phyloP scores from a whole-genome alignment of 2,888 invertebrate genomes.

The Tenthredo scrophulariae region DNA sequence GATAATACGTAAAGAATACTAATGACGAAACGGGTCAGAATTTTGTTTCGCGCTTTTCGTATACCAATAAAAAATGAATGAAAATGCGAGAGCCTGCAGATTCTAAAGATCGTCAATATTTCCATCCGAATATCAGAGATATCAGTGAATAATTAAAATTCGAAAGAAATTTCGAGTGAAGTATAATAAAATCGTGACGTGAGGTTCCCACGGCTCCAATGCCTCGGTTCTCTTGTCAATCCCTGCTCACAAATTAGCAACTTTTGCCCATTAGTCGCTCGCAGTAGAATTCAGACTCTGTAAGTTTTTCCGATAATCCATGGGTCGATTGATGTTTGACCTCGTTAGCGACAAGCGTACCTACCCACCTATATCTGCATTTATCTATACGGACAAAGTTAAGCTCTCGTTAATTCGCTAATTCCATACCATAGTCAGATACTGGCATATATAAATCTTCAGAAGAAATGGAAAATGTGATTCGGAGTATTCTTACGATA shows the following conservation, averaged over 20 bases:
- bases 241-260: slow-evolving; percentile 37
- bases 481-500: not conserved
- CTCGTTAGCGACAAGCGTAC: slow-evolving; percentile 13
- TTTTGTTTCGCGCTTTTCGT: not conserved
- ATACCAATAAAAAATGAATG: not conserved
- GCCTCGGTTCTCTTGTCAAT: slow-evolving; percentile 33
- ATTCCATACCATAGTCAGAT: not conserved
- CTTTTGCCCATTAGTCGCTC: slow-evolving; percentile 25
- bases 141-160: not conserved
- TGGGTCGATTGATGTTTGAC: slow-evolving; percentile 45
- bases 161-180: not conserved
- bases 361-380: not conserved
- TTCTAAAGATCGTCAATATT: not conserved
- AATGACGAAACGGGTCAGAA: not conserved
- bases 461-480: not conserved
- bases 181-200: slow-evolving; percentile 16
- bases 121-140: not conserved
- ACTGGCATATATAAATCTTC: too few species aligned
- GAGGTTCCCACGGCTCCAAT: not conserved
- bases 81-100: not conserved
- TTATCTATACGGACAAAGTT: not conserved
- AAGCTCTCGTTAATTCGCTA: not conserved
- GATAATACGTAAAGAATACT: not conserved
- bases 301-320: slow-evolving; percentile 49
- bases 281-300: slow-evolving; percentile 3